phyloP scores from a whole-genome alignment of 2,113 vertebrate genomes.

The western clawed frog (Xenopus tropicalis) region DNA sequence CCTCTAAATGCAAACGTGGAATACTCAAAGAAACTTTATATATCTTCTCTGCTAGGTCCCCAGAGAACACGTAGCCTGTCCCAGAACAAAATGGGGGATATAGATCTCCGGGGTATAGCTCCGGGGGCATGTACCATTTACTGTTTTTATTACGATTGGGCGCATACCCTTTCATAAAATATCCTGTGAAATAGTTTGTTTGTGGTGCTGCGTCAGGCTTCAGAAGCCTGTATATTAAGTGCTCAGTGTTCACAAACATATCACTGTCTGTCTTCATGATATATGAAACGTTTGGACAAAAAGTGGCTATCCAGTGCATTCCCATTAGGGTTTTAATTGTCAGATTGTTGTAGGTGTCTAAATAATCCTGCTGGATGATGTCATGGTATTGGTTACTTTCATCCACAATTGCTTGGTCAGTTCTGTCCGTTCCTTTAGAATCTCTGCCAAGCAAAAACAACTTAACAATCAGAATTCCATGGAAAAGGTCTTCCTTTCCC shows the following conservation, averaged over 20 bases:
- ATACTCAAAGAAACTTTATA: constrained; percentile 19
- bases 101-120: constrained; percentile 28
- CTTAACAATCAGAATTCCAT: constrained; percentile 1
- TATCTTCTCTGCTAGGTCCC: constrained; percentile 29
- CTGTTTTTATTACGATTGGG: constrained; percentile 39
- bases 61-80: constrained; percentile 44
- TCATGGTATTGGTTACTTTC: constrained; percentile 38
- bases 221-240: constrained; percentile 34
- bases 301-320: constrained; percentile 34
- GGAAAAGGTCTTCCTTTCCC: constrained; percentile 22
- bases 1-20: constrained; percentile 33
- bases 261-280: constrained; percentile 46
- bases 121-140: constrained; percentile 46
- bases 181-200: constrained; percentile 39
- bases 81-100: constrained; percentile 44
- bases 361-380: constrained; percentile 39
- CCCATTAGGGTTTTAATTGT: constrained; percentile 42
- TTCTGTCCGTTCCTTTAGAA: too few relatives aligned
- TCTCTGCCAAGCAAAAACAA: constrained; percentile 25
- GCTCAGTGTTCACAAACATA: constrained; percentile 47
- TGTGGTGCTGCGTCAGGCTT: constrained; percentile 19
- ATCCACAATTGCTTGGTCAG: neutral
- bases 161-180: constrained; percentile 33
- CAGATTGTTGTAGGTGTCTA: constrained; percentile 44
- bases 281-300: constrained; percentile 31